phyloP scores from a whole-genome alignment of 2,113 vertebrate species.

The Odontophorus gujanensis region DNA sequence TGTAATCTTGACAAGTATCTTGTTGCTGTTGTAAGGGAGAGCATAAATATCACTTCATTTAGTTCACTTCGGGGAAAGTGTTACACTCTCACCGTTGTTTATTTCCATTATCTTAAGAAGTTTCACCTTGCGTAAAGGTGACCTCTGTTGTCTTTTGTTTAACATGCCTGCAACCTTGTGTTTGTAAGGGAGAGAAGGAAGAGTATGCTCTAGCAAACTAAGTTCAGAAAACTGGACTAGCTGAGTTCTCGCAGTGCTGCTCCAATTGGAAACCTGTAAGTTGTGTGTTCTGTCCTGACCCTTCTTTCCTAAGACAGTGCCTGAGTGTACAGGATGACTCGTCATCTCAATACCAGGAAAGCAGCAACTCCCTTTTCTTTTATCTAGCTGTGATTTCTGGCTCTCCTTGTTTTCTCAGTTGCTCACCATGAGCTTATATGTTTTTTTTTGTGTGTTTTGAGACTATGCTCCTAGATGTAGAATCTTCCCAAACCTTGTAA shows the following conservation, averaged over 20 bases:
- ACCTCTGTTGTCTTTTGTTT: background rate
- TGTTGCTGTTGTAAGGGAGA: conserved; percentile 47
- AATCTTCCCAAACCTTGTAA: conserved; percentile 31
- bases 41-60: conserved; percentile 61
- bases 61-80: conserved; percentile 25
- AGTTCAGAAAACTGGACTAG: background rate
- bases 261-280: background rate
- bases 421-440: background rate
- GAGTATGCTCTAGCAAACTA: background rate
- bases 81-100: background rate
- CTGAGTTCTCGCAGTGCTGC: background rate
- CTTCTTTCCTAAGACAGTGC: background rate
- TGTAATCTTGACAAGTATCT: conserved; percentile 67
- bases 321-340: background rate
- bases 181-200: background rate
- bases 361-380: background rate
- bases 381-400: background rate
- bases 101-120: conserved; percentile 42
- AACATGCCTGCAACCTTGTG: background rate
- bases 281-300: background rate
- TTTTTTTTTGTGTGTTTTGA: background rate
- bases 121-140: background rate
- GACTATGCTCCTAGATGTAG: background rate
- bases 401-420: conserved; percentile 1
- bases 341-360: background rate